These are phyloP conservation scores for Temnothorax nylanderi DNA, from an alignment of 1,140 invertebrate genomes.

Conservation along the genomic window DNA sequence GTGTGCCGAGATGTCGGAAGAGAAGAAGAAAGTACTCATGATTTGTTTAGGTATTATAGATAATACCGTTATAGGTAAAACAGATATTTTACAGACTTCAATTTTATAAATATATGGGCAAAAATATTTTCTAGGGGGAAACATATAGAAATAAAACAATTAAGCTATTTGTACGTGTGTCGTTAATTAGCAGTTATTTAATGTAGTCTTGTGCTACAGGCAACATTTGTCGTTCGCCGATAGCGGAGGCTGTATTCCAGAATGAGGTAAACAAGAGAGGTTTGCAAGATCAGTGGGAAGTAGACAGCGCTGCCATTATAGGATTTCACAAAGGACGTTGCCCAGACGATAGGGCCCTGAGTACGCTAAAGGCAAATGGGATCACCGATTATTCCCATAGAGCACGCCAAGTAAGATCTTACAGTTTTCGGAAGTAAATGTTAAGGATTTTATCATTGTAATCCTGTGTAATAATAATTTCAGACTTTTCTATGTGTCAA, in stretches of 20 bases:
- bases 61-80: neutral
- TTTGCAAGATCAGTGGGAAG: conserved; percentile 89
- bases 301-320: conserved; percentile 94
- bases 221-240: conserved; percentile 97
- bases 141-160: neutral
- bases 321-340: conserved; percentile 91
- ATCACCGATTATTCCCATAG: conserved; percentile 90
- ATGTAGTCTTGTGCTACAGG: conserved; percentile 85
- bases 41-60: conserved; percentile 84
- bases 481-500: neutral
- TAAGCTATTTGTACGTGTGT: neutral
- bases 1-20: conserved; percentile 52
- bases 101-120: neutral
- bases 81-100: neutral
- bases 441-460: neutral
- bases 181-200: conserved; percentile 11
- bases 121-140: conserved; percentile 15
- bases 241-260: conserved; percentile 95
- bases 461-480: neutral
- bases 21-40: conserved; percentile 84
- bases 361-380: conserved; percentile 89
- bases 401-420: conserved; percentile 89
- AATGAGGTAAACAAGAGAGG: conserved; percentile 89
- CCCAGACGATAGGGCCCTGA: conserved; percentile 91
- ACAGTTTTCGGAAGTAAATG: neutral